Conservation (phyloP, 2,113 vertebrate species). For the Acanthisitta chloris region DNA sequence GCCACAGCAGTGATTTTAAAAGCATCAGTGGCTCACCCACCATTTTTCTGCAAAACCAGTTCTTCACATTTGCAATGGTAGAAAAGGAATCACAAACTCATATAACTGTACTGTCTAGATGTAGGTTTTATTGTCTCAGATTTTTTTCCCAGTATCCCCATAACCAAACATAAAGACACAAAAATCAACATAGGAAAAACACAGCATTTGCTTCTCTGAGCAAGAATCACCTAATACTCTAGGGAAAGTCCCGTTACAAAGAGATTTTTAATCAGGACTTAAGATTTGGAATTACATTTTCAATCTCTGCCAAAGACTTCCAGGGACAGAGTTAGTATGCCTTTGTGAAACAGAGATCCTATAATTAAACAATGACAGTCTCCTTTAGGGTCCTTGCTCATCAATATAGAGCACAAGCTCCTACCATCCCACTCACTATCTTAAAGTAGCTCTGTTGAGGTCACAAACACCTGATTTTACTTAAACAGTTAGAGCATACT, state of each 20-base stretch:
- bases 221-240: background rate
- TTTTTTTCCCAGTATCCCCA: background rate
- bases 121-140: background rate
- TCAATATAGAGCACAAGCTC: background rate
- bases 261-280: background rate
- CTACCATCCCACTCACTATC: background rate
- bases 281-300: background rate
- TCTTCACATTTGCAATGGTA: background rate
- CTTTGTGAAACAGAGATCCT: background rate
- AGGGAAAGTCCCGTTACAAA: background rate
- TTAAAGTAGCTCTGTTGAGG: background rate
- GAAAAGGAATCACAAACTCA: background rate
- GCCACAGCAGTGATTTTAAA: slow-evolving; percentile 43
- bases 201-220: background rate
- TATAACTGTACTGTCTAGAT: background rate
- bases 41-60: background rate
- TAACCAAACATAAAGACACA: background rate
- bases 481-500: background rate
- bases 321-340: background rate
- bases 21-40: background rate
- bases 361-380: background rate
- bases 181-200: background rate
- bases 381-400: background rate
- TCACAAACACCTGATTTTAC: background rate
- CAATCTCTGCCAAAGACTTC: background rate